phyloP scores from a whole-genome alignment of 2,113 vertebrate species.

The Misgurnus anguillicaudatus region DNA sequence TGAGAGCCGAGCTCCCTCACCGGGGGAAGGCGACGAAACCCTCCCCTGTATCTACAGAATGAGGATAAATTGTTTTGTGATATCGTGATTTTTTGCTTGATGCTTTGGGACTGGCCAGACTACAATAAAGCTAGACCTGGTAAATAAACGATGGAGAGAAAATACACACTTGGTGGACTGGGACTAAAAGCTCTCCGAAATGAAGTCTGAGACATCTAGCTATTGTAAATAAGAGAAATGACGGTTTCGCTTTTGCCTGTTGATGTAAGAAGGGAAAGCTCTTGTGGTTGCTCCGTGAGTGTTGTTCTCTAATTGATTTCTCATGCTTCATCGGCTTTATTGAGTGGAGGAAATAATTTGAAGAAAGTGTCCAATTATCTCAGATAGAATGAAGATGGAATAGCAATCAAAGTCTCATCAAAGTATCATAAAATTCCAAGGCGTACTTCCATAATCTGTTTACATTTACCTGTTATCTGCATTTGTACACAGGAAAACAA shows the following conservation, averaged over 20 bases:
- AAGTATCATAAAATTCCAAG: conserved; percentile 47
- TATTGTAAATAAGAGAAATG: conserved; percentile 76
- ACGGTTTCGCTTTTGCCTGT: conserved; percentile 59
- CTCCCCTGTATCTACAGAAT: conserved; percentile 47
- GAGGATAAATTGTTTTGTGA: conserved; percentile 57
- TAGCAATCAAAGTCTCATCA: conserved; percentile 56
- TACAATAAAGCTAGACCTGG: conserved; percentile 51
- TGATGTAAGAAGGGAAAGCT: conserved; percentile 33
- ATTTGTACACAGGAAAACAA: conserved; percentile 29
- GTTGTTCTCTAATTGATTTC: conserved; percentile 52
- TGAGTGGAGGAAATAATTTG: conserved; percentile 55
- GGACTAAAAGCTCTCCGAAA: conserved; percentile 37
- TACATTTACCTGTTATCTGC: conserved; percentile 39
- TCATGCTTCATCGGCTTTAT: conserved; percentile 56
- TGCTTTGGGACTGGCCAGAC: conserved; percentile 37
- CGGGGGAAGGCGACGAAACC: conserved; percentile 39
- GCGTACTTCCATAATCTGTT: conserved; percentile 40
- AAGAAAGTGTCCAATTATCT: conserved; percentile 56
- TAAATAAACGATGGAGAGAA: conserved; percentile 60
- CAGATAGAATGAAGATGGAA: conserved; percentile 51
- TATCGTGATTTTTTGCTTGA: conserved; percentile 24
- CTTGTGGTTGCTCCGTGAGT: conserved; percentile 34
- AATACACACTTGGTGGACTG: conserved; percentile 70
- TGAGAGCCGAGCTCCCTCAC: conserved; percentile 51
- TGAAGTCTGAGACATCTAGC: conserved; percentile 67